Evolutionary conservation across 2,888 invertebrate species (phyloP), one percentile per base, ranked within the genome.

Genomic region (Bugula neritina): DNA sequence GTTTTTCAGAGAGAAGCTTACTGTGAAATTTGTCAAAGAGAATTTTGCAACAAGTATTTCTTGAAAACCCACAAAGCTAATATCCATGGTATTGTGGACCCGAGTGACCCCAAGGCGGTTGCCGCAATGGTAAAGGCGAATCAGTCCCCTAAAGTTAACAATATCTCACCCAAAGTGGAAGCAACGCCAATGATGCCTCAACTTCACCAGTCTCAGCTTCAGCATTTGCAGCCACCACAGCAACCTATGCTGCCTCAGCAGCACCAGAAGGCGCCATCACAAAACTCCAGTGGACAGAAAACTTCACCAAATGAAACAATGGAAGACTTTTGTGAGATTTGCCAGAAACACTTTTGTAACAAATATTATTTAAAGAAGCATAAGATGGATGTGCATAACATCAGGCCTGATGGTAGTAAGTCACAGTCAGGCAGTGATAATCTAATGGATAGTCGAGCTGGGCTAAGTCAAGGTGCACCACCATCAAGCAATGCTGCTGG

Each of bases 1-100:
- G 70, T 70, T 3, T 96, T 96, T 84, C 96, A 97, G 85, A 94
- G 92, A 0, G 97, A 97, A 85, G 95, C 96, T 25, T 97, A 93
- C 85, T 98, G 98, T 85, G 94, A 95, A 82, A 88, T 96, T 73
- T 98, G 98, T 88, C 94, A 96, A 86, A 94, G 96, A 83, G 97
- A 97, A 86, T 98, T 98, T 85, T 97, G 97, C 87, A 96, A 97
- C 87, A 96, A 96, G 83, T 96, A 97, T 86, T 97, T 96, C 85
- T 87, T 98, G 34, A 96, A 97, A 85, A 97, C 97, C 73, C 97
- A 98, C 87, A 94, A 94, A 84, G 94, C 96, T 43, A 96, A 96
- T 85, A 96, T 95, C 82, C 97, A 98, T 84, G 95, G 95, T 35
- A 94, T 97, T 71, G 82, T 79, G 76, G 83, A 63, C n/a, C 63